A percentile compares a stretch with the other conserved stretches of the same genome.
Conservation (phyloP, 2,888 invertebrate genomes). For the Pristionchus mayeri region DNA sequence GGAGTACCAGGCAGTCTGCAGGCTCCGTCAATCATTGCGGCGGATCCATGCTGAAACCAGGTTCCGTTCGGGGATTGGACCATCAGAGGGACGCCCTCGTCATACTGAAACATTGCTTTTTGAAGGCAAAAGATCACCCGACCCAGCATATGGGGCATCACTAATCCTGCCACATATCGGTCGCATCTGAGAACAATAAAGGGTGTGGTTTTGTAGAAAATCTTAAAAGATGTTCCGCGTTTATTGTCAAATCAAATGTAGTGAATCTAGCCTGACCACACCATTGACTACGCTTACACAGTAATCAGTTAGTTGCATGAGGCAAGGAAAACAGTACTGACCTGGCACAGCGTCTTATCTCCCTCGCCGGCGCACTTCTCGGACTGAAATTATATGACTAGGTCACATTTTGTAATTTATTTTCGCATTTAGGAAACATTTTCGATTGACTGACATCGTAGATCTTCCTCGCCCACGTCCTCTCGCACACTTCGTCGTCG, state of each 20-base stretch:
- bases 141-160: too few relatives aligned
- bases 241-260: too few relatives aligned
- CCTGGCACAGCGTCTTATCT: slow-evolving; percentile 3
- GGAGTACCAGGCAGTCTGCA: slow-evolving; percentile 19
- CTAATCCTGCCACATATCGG: too few relatives aligned
- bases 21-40: neutral
- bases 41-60: slow-evolving; percentile 41
- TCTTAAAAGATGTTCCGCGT: too few relatives aligned
- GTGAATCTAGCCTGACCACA: too few relatives aligned
- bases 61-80: slow-evolving; percentile 2
- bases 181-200: too few relatives aligned
- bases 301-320: too few relatives aligned
- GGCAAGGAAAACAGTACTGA: neutral
- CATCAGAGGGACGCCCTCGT: slow-evolving; percentile 25
- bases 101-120: slow-evolving; percentile 32
- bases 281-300: too few relatives aligned
- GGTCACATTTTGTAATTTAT: too few relatives aligned
- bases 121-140: too few relatives aligned
- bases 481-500: slow-evolving; percentile 17
- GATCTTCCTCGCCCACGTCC: slow-evolving; percentile 6
- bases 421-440: too few relatives aligned
- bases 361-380: slow-evolving; percentile 31
- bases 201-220: too few relatives aligned
- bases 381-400: slow-evolving; percentile 34
- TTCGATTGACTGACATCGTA: slow-evolving; percentile 8